Percentiles rank a stretch among this genome's conserved stretches.
Evolutionary conservation across 2,797 vertebrate genomes (phyloP).

Genomic region (Hemitrygon akajei): DNA sequence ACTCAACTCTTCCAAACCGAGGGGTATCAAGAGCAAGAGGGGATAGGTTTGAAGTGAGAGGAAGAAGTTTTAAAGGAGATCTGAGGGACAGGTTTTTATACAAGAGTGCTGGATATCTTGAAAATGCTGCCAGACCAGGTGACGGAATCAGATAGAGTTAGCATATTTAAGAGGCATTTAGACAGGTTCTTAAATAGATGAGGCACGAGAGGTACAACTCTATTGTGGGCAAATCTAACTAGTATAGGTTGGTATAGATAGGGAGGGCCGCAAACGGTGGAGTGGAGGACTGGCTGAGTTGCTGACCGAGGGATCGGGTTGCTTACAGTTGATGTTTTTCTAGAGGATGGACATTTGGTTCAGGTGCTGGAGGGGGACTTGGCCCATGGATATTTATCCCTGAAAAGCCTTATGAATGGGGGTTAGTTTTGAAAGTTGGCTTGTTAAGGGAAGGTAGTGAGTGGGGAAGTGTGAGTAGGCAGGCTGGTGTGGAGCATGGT

Average conservation of each 20-base stretch:
- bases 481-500: neutral
- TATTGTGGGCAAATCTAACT: too few relatives aligned
- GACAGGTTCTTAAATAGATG: too few relatives aligned
- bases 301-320: neutral
- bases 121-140: too few relatives aligned
- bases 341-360: neutral
- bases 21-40: neutral
- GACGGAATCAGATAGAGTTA: too few relatives aligned
- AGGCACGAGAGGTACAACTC: too few relatives aligned
- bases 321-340: neutral
- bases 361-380: neutral
- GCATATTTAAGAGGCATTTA: too few relatives aligned
- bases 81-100: too few relatives aligned
- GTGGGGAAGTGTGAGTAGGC: too few relatives aligned
- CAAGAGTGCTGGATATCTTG: too few relatives aligned
- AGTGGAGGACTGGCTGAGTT: neutral
- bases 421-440: neutral
- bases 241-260: too few relatives aligned
- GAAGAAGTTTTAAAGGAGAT: too few relatives aligned
- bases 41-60: too few relatives aligned
- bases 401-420: neutral
- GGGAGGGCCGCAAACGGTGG: neutral
- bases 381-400: neutral
- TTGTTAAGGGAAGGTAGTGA: neutral
- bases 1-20: neutral